Conservation (phyloP, 2,113 vertebrate species). For the Sciurus niger region DNA sequence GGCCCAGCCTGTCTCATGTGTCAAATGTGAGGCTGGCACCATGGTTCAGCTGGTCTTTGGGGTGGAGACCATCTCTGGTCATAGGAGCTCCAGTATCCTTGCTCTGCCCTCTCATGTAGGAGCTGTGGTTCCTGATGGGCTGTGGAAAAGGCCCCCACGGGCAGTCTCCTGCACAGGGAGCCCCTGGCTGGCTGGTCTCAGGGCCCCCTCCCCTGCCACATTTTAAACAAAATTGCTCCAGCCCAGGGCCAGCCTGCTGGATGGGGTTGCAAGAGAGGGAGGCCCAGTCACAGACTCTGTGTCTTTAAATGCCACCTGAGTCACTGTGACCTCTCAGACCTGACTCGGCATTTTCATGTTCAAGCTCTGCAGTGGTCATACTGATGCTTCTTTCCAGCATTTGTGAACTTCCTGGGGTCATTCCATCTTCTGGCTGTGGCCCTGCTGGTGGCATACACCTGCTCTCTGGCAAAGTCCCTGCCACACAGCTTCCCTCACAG, state of each 20-base stretch:
- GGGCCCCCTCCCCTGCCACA: not conserved
- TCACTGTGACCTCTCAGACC: too few relatives aligned
- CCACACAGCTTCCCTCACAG: too few relatives aligned
- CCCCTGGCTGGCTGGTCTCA: accelerated
- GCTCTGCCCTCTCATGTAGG: not conserved
- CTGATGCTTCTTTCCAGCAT: not conserved
- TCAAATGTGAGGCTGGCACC: not conserved
- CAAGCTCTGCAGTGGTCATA: not conserved
- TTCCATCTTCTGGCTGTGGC: not conserved
- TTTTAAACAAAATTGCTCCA: not conserved
- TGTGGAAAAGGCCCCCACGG: not conserved
- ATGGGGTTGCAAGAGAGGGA: too few relatives aligned
- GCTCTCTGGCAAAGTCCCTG: not conserved
- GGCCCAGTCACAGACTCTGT: accelerated
- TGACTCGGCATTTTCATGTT: not conserved
- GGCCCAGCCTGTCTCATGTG: not conserved
- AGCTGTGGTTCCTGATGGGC: accelerated
- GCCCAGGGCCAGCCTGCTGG: accelerated
- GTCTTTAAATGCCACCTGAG: accelerated
- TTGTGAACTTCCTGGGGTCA: too few relatives aligned
- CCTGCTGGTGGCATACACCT: not conserved
- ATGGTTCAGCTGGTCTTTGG: too few relatives aligned
- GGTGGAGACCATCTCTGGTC: not conserved
- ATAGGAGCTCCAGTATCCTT: not conserved
- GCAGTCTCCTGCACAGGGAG: not conserved